Conservation (phyloP, 2,888 invertebrate species). For the Mesorhabditis belari region DNA sequence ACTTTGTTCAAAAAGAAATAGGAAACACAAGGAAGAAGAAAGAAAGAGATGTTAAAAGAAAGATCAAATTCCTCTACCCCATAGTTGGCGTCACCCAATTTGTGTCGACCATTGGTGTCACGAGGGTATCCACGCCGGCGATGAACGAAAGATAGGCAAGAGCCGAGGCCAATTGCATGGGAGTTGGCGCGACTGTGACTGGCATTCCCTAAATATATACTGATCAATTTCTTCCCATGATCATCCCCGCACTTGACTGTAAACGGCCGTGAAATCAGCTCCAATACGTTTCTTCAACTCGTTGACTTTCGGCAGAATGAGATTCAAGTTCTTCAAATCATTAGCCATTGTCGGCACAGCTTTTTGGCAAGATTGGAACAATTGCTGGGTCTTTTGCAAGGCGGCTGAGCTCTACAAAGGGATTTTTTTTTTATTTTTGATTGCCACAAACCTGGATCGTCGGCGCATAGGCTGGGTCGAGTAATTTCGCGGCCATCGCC, state of each 20-base stretch:
- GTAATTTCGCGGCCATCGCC: constrained; percentile 24
- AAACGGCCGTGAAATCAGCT: constrained; percentile 10
- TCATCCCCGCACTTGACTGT: constrained; percentile 5
- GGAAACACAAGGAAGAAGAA: too few relatives aligned
- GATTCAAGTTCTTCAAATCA: constrained; percentile 15
- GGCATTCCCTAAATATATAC: background rate
- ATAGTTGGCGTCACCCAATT: constrained; percentile 20
- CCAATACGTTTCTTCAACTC: constrained; percentile 7
- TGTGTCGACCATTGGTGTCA: constrained; percentile 27
- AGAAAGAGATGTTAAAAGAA: too few relatives aligned
- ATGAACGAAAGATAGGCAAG: constrained; percentile 24
- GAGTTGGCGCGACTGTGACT: constrained; percentile 9
- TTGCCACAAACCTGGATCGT: constrained; percentile 9
- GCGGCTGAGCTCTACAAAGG: constrained; percentile 10
- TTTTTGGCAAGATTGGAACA: constrained; percentile 18
- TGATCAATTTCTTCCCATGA: background rate
- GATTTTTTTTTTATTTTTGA: background rate
- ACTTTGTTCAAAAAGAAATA: too few relatives aligned
- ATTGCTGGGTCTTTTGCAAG: constrained; percentile 19
- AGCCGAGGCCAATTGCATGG: constrained; percentile 15
- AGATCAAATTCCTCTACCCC: too few relatives aligned
- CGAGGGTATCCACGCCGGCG: constrained; percentile 18
- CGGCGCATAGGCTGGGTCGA: constrained; percentile 18
- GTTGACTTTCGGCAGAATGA: constrained; percentile 12
- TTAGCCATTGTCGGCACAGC: constrained; percentile 3